Evolutionary conservation across 2,113 vertebrate species (phyloP), one percentile per base, ranked within the genome.

Genomic region (Turdus rufiventris): DNA sequence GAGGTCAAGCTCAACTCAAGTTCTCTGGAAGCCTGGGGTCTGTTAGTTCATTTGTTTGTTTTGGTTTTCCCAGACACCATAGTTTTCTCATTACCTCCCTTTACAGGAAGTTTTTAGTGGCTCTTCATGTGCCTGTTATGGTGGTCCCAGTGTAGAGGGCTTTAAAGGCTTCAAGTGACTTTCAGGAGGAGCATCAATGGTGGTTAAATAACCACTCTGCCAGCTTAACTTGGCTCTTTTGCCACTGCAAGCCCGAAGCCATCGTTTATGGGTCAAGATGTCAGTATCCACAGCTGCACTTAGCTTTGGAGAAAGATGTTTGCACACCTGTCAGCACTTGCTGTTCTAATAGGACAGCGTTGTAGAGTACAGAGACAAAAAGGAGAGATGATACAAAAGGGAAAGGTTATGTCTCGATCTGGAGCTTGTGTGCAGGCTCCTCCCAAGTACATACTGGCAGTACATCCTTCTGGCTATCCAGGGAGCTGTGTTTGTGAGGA

Each of bases 71-170:
- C 82, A 82, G 91, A 67, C 25, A 4, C 68, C 81, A 58, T 9
- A 93, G 47, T 66, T 83, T 97, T 91, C 78, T 97, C 88, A 91
- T 94, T 88, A 88, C 48, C 85, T 94, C 96, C 71, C 47, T 73
- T 91, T 48, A 36, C 50, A 74, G 94, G 81, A 97, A 95, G 91
- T 65, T 88, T 88, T 85, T 96, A 94, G 85, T 85, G 91, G 54
- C 20, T 97, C 42, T 85, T 93, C 50, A 72, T 81, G 87, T 67
- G 51, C 34, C 45, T 92, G 16, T 89, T 92, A 83, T 6, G 12
- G 42, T 43, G 78, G 61, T 70, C 66, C 34, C 13, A 50, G 34
- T 28, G 17, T 29, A 57, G 53, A 80, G 24, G 47, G 14, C 15
- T 88, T 81, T 71, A 70, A 80, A 94, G 36, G 18, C 17, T 93